Evolutionary conservation across 2,888 invertebrate genomes (phyloP).

Genomic region (Dryomyza anilis): DNA sequence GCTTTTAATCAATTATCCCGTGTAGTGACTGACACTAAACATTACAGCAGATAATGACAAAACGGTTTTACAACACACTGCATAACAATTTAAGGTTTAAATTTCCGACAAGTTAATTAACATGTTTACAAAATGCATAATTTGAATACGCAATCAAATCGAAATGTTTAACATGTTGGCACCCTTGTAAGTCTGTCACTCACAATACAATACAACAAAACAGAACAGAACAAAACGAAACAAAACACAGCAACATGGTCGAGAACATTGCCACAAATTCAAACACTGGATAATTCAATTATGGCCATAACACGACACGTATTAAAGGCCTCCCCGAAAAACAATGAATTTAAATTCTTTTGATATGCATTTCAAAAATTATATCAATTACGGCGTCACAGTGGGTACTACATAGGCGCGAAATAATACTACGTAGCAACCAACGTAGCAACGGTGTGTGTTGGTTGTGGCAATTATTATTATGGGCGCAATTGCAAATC

Average conservation of each 20-base stretch:
- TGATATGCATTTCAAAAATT: constrained; percentile 13
- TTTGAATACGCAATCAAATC: too few relatives aligned
- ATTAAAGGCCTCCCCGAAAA: background rate
- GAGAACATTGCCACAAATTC: too few relatives aligned
- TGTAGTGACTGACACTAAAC: too few relatives aligned
- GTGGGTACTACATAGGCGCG: background rate
- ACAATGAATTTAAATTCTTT: constrained; percentile 1
- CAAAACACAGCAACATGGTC: background rate
- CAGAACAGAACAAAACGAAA: too few relatives aligned
- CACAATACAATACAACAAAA: background rate
- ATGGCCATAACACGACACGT: background rate
- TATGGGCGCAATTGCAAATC: background rate
- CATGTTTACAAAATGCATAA: too few relatives aligned
- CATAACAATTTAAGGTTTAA: too few relatives aligned
- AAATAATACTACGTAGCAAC: too few relatives aligned
- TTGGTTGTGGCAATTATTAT: background rate
- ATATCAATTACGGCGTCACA: constrained; percentile 9
- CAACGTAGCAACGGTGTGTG: background rate
- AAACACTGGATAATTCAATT: background rate
- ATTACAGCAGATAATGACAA: too few relatives aligned
- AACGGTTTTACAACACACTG: too few relatives aligned
- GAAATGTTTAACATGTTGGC: too few relatives aligned
- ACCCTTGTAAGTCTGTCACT: background rate
- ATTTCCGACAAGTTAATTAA: too few relatives aligned
- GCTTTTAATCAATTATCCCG: too few relatives aligned